Conservation (phyloP, 2,888 invertebrate species). For the Ormia ochracea region DNA sequence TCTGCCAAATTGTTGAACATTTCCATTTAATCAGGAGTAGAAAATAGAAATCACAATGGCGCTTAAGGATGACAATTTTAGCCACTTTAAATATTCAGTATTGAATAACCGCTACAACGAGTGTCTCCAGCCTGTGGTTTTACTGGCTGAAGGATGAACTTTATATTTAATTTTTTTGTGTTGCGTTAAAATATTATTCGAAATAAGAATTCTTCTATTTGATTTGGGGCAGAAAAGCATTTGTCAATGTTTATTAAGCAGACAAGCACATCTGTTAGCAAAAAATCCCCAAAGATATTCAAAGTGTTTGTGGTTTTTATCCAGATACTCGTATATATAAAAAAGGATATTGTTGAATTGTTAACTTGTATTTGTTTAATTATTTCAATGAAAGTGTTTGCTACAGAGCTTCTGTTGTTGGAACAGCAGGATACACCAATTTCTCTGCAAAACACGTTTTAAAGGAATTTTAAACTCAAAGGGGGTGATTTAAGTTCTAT, state of each 20-base stretch:
- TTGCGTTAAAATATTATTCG: background rate
- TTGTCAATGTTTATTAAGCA: background rate
- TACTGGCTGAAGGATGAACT: too few relatives aligned
- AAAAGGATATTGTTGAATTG: too few relatives aligned
- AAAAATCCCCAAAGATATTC: background rate
- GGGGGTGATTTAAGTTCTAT: too few relatives aligned
- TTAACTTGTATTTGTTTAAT: too few relatives aligned
- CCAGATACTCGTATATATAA: too few relatives aligned
- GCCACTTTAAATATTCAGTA: background rate
- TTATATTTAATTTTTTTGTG: slow-evolving; percentile 4
- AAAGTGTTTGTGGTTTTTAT: background rate
- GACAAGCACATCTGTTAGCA: background rate
- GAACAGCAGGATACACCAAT: too few relatives aligned
- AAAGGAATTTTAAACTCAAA: too few relatives aligned
- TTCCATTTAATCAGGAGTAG: slow-evolving; percentile 36
- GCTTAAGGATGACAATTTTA: background rate
- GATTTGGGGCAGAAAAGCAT: background rate
- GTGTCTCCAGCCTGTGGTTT: background rate
- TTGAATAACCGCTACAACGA: background rate
- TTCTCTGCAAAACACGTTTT: too few relatives aligned
- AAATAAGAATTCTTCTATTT: background rate
- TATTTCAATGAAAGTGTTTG: too few relatives aligned
- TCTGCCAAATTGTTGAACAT: slow-evolving; percentile 26
- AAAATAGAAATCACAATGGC: background rate
- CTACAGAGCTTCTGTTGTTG: too few relatives aligned